These are phyloP conservation scores for Aramus guarauna DNA, from an alignment of 2,113 vertebrate species.

Conservation along the genomic window DNA sequence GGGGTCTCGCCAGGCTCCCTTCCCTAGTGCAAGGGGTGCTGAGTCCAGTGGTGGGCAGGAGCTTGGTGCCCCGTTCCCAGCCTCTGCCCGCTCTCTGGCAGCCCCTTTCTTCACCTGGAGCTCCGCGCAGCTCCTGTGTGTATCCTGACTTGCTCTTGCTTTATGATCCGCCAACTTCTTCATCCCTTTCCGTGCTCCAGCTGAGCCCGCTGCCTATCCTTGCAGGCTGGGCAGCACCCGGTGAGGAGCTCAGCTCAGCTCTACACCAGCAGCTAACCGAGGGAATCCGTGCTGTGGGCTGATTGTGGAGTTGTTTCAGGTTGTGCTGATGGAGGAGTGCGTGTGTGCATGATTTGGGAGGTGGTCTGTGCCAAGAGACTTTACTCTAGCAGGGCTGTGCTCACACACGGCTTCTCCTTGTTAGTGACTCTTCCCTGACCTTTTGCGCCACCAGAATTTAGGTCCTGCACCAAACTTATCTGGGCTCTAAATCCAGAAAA, in stretches of 20 bases:
- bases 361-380: background rate
- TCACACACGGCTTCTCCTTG: background rate
- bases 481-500: slow-evolving; percentile 41
- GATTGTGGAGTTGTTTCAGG: background rate
- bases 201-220: background rate
- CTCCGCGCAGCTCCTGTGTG: background rate
- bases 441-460: slow-evolving; percentile 10
- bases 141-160: background rate
- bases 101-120: background rate
- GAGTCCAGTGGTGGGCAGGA: background rate
- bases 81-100: background rate
- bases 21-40: background rate
- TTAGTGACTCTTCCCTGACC: background rate
- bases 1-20: background rate
- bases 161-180: background rate
- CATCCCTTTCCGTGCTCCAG: background rate
- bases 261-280: background rate
- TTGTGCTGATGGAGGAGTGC: background rate
- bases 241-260: background rate
- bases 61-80: background rate
- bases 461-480: slow-evolving; percentile 44
- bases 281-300: background rate
- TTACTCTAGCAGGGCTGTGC: background rate
- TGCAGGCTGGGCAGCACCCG: background rate
- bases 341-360: background rate